A percentile compares a stretch with the other conserved stretches of the same genome.
phyloP scores from a whole-genome alignment of 2,797 vertebrate genomes.

The Chlorospingus semifuscus region DNA sequence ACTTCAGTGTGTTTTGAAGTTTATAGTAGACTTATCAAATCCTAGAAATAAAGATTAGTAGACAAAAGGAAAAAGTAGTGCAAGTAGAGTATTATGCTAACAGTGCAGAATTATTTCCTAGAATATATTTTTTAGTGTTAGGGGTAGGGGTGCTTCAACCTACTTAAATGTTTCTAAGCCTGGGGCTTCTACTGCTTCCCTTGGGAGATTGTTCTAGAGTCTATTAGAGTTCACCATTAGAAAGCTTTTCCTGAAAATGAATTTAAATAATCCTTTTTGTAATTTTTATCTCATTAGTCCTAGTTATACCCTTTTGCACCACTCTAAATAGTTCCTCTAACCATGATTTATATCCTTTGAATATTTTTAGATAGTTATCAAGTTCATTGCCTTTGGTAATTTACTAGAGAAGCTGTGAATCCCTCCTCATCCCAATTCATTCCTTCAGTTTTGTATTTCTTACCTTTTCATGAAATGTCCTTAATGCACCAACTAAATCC shows the following conservation, averaged over 20 bases:
- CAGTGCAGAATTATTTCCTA: not conserved
- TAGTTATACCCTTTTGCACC: not conserved
- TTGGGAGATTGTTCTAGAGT: not conserved
- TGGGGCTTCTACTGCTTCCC: conserved; percentile 20
- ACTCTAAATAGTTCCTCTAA: not conserved
- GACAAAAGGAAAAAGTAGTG: not conserved
- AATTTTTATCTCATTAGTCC: conserved; percentile 23
- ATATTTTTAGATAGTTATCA: conserved; percentile 25
- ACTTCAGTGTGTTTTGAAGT: not conserved
- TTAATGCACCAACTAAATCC: not conserved
- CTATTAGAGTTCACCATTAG: conserved; percentile 7
- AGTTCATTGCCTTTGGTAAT: not conserved
- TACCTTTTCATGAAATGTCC: not conserved
- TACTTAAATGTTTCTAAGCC: conserved; percentile 13
- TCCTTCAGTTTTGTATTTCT: not conserved
- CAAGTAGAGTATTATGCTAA: not conserved
- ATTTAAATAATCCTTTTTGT: conserved; percentile 14
- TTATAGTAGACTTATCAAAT: not conserved
- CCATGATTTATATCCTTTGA: not conserved
- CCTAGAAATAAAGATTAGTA: not conserved
- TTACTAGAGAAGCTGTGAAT: not conserved
- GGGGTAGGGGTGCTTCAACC: not conserved
- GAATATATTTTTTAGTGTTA: not conserved
- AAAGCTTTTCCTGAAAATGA: conserved; percentile 8
- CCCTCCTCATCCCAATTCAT: not conserved